These are phyloP conservation scores for Petrophora chlorosata DNA, from an alignment of 2,888 invertebrate genomes.

Conservation along the genomic window DNA sequence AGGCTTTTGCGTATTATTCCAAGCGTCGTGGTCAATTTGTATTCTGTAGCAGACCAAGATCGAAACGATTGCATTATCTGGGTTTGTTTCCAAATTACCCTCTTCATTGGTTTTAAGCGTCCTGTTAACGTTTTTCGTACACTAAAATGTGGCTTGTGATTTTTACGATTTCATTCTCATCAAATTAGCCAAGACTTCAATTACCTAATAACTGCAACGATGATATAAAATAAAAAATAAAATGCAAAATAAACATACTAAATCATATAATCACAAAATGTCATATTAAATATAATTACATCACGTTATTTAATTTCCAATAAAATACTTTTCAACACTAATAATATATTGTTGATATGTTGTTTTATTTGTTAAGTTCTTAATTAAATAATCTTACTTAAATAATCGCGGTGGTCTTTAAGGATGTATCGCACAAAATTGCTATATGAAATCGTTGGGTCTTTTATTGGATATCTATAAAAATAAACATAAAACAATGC, in stretches of 20 bases:
- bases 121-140: too few species aligned
- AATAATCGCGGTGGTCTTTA: conserved; percentile 42
- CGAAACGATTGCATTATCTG: too few species aligned
- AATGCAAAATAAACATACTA: conserved; percentile 34
- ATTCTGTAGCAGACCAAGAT: too few species aligned
- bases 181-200: too few species aligned
- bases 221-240: conserved; percentile 14
- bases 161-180: too few species aligned
- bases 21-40: too few species aligned
- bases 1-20: too few species aligned
- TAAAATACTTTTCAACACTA: conserved; percentile 30
- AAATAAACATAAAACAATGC: neutral
- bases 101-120: too few species aligned
- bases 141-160: too few species aligned
- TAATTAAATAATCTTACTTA: conserved; percentile 40
- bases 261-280: conserved; percentile 29
- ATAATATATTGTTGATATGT: conserved; percentile 48
- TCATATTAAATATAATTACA: conserved; percentile 33
- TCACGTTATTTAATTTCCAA: conserved; percentile 32
- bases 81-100: too few species aligned
- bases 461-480: too few species aligned
- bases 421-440: conserved; percentile 16
- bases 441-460: neutral
- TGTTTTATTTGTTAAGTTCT: conserved; percentile 43
- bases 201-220: neutral